Base-by-base conservation (phyloP, 1,140 invertebrate genomes). In the Bombyx mori region DNA sequence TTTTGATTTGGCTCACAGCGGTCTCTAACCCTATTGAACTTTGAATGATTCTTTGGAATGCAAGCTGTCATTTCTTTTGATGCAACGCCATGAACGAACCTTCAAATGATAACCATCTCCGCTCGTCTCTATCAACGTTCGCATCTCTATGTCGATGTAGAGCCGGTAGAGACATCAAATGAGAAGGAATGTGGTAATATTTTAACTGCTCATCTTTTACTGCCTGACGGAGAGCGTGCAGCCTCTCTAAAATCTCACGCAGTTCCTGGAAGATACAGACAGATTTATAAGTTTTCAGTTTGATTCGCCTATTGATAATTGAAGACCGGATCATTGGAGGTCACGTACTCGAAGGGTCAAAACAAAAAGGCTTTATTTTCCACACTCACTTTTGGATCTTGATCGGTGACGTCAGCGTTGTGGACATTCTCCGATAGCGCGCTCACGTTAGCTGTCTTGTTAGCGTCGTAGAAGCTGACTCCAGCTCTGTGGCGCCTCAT, bases 401-500 rank as follows among this genome's bases (percentile, higher is more conserved):
- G 81, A 26, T 86, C 83, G 0, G 81, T 83, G 48, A 84, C 69
- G 44, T 84, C 80, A 46, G 61, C 56, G 9, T 65, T 60, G 0
- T 75, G 76, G 0, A 77, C 61, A 8, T 59, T 66, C 1, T 79
- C 79, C 8, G 75, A 63, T 53, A 79, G 77, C 7, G 75, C 61
- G 54, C 79, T 77, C 10, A 77, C 76, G 45, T 82, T 85, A 0
- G 56, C 63, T 1, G 61, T 61, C 5, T 78, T 71, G 6, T 63
- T 73, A 0, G 82, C 78, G 43, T 87, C 84, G 54, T 85, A 81
- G 60, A 87, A 87, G 12, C 73, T 81, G 0, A 87, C 76, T 1
- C 82, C 84, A n/a, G 75, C 65, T 57, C 82, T 84, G 52, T 87
- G 82, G 7, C 82, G 68, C 56, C 77, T 81, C 84, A 87, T 87